Base-by-base conservation (phyloP, 1,140 invertebrate species). In the Solen grandis region DNA sequence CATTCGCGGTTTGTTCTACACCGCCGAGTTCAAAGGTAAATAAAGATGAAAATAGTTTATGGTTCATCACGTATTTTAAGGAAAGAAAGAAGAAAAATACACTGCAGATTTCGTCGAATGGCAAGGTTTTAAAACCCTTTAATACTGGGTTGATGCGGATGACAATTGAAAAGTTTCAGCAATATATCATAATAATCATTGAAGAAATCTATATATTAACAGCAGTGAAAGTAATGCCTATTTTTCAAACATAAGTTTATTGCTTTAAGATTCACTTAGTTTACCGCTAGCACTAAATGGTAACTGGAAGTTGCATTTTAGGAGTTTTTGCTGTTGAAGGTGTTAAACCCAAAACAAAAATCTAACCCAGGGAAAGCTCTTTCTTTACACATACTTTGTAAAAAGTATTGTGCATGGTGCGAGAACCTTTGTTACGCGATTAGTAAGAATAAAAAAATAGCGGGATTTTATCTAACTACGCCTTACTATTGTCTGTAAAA, bases 41-140 rank as follows among this genome's bases (percentile, higher is more conserved):
- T 25, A 75, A 75, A 63, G 41, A 75, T 35, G 57, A 75, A 63
- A 41, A 74, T 27, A 74, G 70, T 60, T n/a, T 74, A 8, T 74
- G 70, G 54, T 74, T 74, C 31, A 38, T 74, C 19, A 19, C 22
- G 35, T 29, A 60, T 62, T 74, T 27, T 74, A 74, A 74, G 19
- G 62, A 41, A 74, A 74, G 70, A 60, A 74, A 74, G 36, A 3
- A 35, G 35, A 60, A 60, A 1, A 29, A 36, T 13, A 74, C 46
- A 74, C 29, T 38, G 10, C 19, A 74, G 33, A 60, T 46, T 60
- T 74, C 16, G 57, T 60, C 1, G 3, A 38, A n/a, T 74, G 70
- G 70, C 27, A 74, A 25, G 70, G 70, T 8, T 74, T 74, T 74
- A 27, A 3, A 22, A 25, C 55, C 41, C 62, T 74, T 60, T 25